Conservation (phyloP, 1,140 invertebrate genomes). For the Rhagoletis pomonella region DNA sequence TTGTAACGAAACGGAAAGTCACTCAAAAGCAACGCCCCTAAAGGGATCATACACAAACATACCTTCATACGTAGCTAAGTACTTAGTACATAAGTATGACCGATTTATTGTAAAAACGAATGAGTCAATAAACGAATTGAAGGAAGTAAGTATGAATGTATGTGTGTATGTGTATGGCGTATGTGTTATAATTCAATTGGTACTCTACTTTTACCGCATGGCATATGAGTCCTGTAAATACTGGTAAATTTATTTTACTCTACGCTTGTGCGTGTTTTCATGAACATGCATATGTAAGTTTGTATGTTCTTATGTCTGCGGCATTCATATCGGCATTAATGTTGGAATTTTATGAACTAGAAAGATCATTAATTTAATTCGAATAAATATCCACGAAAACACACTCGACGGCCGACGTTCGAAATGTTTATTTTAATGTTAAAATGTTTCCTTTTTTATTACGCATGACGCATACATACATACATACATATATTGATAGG, state of each 20-base stretch:
- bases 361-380: conserved; percentile 74
- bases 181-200: conserved; percentile 35
- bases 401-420: conserved; percentile 2
- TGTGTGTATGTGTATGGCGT: background rate
- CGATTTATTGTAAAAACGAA: conserved; percentile 24
- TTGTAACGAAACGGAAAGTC: conserved; percentile 37
- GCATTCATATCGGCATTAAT: conserved; percentile 56
- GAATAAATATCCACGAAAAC: conserved; percentile 58
- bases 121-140: background rate
- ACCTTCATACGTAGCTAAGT: no score
- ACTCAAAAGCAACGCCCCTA: background rate
- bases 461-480: conserved; percentile 36
- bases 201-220: background rate
- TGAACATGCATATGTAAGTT: background rate
- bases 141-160: background rate
- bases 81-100: background rate
- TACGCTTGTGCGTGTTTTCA: background rate
- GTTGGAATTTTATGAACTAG: conserved; percentile 73
- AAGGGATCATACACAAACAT: background rate
- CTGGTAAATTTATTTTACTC: background rate
- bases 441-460: conserved; percentile 44
- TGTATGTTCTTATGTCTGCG: conserved; percentile 4
- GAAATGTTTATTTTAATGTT: conserved; percentile 31
- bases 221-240: background rate
- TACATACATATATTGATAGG: background rate